Conservation (phyloP, 2,797 vertebrate genomes). For the Martes flavigula region DNA sequence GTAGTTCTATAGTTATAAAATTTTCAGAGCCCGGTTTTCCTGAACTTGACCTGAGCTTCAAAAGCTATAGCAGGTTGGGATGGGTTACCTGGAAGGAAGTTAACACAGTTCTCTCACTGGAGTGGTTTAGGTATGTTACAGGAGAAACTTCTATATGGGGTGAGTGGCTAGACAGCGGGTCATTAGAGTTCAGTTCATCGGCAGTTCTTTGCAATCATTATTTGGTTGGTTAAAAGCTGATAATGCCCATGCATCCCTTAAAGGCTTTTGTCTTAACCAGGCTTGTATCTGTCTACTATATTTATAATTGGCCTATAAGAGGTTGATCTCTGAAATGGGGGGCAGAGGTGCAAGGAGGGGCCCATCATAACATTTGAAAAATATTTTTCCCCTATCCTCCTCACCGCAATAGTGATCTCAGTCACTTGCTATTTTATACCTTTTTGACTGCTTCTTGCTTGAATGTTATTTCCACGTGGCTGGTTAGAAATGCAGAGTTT, state of each 20-base stretch:
- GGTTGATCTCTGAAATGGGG: not conserved
- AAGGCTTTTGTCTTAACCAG: not conserved
- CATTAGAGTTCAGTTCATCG: not conserved
- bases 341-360: not conserved
- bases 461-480: not conserved
- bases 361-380: not conserved
- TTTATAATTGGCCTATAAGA: not conserved
- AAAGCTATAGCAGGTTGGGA: not conserved
- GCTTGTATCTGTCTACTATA: not conserved
- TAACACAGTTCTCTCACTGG: not conserved
- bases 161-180: not conserved
- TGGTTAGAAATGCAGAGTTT: constrained; percentile 38
- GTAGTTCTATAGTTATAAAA: not conserved
- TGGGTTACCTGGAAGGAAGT: not conserved
- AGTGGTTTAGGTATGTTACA: not conserved
- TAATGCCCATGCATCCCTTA: not conserved
- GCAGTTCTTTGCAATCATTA: not conserved
- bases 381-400: fast-evolving
- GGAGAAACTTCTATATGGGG: not conserved
- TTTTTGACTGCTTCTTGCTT: not conserved
- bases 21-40: not conserved
- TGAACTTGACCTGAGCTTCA: not conserved
- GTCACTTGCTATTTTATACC: not conserved
- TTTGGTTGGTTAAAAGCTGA: not conserved
- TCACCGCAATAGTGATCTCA: not conserved